Evolutionary conservation across 2,797 vertebrate genomes (phyloP).

Genomic region (Erpetoichthys calabaricus): DNA sequence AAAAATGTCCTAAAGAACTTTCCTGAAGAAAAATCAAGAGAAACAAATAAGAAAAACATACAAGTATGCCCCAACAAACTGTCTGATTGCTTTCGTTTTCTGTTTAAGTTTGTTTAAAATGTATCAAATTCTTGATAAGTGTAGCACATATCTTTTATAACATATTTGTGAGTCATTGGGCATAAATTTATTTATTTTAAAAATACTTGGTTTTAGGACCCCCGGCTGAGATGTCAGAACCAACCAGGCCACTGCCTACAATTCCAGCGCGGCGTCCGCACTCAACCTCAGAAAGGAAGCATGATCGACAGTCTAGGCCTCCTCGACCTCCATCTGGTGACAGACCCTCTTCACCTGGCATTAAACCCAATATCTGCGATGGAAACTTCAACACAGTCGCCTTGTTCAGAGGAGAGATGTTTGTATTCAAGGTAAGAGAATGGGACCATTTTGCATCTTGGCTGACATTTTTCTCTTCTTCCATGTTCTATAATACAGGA

Average conservation of each 20-base stretch:
- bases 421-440: conserved; percentile 85
- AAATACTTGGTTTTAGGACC: conserved; percentile 54
- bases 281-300: conserved; percentile 76
- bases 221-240: conserved; percentile 82
- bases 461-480: conserved; percentile 19
- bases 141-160: too few species aligned
- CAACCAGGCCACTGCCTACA: conserved; percentile 82
- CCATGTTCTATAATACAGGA: conserved; percentile 19
- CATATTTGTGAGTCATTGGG: too few species aligned
- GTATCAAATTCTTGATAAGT: too few species aligned
- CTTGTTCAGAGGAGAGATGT: conserved; percentile 93
- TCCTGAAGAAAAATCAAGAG: too few species aligned
- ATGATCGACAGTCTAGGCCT: conserved; percentile 70
- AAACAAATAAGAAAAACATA: too few species aligned
- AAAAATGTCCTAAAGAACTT: too few species aligned
- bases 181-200: too few species aligned
- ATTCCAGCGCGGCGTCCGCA: conserved; percentile 74
- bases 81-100: too few species aligned
- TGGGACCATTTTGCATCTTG: background rate
- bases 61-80: too few species aligned
- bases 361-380: conserved; percentile 89
- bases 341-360: conserved; percentile 66
- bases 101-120: too few species aligned
- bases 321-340: conserved; percentile 69
- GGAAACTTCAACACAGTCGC: conserved; percentile 95